Evolutionary conservation across 2,113 vertebrate genomes (phyloP), one percentile per base, ranked within the genome.

Genomic region (Thinocorus orbignyianus): DNA sequence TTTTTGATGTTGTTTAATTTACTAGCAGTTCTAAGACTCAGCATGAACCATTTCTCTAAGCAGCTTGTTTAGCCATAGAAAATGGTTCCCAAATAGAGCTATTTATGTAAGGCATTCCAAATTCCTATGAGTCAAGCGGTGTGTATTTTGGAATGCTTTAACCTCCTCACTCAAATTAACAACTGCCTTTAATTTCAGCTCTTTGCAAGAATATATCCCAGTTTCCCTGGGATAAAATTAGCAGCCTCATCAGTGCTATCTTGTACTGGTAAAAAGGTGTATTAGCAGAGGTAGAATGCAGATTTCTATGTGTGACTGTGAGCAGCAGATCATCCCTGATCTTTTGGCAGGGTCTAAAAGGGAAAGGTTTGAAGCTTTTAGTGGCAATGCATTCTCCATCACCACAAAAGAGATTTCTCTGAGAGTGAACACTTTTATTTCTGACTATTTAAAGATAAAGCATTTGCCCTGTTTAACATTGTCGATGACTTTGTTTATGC

Each of bases 1-100:
- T 44, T 66, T 90, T 39, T 77, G 71, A 62, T 70, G 39, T 52
- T 68, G 55, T 76, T 92, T 93, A n/a, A 83, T 92, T 92, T 92
- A 46, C 65, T 91, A 16, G 51, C 81, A 39, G 20, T 68, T 92
- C 61, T 92, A 69, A 87, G 79, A 54, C 35, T 77, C 51, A 62
- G 26, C 61, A 52, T 30, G 76, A 88, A 62, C 33, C 35, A 28
- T 82, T 88, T 76, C 94, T 60, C 71, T 17, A 4, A 88, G 72
- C 58, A 92, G 68, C 62, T 91, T 96, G 41, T 85, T 95, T 90
- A 94, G 68, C 79, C 25, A 11, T 51, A 81, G 90, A 93, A 95
- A 93, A 93, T 93, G 51, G 70, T 84, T 80, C 94, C 44, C 52
- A 80, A 19, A 46, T 41, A 74, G 39, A 93, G 37, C 64, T 86